Percentiles rank a stretch among this genome's conserved stretches.
Conservation (phyloP, 2,888 invertebrate species). For the Lordiphosa andalusiaca region DNA sequence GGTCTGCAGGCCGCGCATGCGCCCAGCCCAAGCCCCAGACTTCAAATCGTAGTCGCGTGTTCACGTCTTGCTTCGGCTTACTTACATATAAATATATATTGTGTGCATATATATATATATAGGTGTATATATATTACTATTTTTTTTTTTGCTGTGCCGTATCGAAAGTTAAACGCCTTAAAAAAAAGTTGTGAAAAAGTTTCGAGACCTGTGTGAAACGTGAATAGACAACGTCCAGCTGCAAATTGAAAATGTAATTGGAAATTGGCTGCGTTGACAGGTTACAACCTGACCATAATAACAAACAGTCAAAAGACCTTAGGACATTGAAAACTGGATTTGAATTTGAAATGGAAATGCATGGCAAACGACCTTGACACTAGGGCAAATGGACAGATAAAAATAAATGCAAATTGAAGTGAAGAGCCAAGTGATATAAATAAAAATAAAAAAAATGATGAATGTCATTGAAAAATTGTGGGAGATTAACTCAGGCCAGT, state of each 20-base stretch:
- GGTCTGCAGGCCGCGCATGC: conserved; percentile 68
- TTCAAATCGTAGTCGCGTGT: conserved; percentile 35
- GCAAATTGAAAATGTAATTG: conserved; percentile 57
- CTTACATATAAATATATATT: conserved; percentile 20
- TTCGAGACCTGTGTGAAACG: conserved; percentile 28
- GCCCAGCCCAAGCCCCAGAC: conserved; percentile 41
- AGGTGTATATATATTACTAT: conserved; percentile 6
- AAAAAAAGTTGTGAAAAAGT: conserved; percentile 35
- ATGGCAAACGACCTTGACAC: conserved; percentile 31
- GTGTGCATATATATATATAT: conserved; percentile 8
- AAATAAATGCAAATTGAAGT: conserved; percentile 1
- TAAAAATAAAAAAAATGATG: too few relatives aligned
- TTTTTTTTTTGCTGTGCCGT: conserved; percentile 32
- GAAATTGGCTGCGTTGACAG: conserved; percentile 27
- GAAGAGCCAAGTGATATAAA: too few relatives aligned
- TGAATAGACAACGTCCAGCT: conserved; percentile 16
- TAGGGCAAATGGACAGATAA: conserved; percentile 11
- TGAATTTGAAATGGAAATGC: conserved; percentile 1
- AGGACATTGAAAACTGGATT: conserved; percentile 26
- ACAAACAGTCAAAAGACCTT: conserved; percentile 25
- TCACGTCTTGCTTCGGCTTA: conserved; percentile 27
- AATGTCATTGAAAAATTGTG: too few relatives aligned
- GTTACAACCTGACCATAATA: background rate
- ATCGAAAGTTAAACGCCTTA: conserved; percentile 36
- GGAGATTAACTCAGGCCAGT: too few relatives aligned